Conservation (phyloP, 2,888 invertebrate species). For the Dryobota labecula region DNA sequence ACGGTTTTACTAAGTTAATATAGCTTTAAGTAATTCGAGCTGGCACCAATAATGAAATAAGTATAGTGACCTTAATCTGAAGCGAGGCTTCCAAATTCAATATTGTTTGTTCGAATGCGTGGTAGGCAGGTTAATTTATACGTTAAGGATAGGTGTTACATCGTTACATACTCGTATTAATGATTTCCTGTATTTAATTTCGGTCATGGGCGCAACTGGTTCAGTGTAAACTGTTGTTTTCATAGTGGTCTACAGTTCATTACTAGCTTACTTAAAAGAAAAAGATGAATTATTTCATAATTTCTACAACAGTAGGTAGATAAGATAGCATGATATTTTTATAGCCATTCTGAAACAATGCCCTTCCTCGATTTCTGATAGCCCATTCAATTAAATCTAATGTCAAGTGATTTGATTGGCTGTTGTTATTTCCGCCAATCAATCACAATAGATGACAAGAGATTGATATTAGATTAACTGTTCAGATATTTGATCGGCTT, state of each 20-base stretch:
- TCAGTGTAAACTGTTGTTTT: neutral
- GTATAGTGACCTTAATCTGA: constrained; percentile 38
- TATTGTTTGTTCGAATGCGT: constrained; percentile 33
- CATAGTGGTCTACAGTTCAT: neutral
- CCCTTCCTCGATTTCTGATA: neutral
- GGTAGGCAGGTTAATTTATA: neutral
- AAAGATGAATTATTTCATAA: neutral
- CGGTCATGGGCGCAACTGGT: neutral
- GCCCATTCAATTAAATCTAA: constrained; percentile 1
- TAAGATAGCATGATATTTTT: neutral
- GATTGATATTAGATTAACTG: neutral
- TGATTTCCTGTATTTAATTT: neutral
- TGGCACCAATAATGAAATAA: constrained; percentile 9
- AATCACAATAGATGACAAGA: neutral
- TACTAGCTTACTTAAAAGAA: neutral
- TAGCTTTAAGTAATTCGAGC: constrained; percentile 46
- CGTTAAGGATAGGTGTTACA: neutral
- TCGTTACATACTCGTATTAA: neutral
- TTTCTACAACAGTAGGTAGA: neutral
- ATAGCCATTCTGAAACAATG: neutral
- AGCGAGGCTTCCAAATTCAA: constrained; percentile 62
- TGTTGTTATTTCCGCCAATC: neutral
- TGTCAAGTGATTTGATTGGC: neutral
- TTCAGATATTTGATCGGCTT: neutral
- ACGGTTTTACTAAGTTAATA: constrained; percentile 21